These are phyloP conservation scores for Phocoena sinus DNA, from an alignment of 2,113 vertebrate genomes.

Conservation along the genomic window DNA sequence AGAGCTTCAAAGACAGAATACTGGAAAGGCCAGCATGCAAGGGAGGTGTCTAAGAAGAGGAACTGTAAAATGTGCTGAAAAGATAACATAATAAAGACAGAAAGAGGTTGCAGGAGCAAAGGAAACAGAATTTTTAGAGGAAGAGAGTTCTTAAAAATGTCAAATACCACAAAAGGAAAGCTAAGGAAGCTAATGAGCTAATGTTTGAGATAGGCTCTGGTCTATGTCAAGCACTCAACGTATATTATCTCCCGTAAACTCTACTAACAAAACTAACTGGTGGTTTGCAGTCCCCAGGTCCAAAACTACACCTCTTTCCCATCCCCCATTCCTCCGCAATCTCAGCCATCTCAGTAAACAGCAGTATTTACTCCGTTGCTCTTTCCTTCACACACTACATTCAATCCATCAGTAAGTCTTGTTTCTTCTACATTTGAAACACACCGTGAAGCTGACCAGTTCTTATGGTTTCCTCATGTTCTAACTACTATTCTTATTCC, in stretches of 20 bases:
- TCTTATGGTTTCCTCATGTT: neutral
- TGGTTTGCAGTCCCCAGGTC: neutral
- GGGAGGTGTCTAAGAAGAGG: neutral
- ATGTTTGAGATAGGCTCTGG: neutral
- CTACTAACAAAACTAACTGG: neutral
- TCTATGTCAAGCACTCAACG: neutral
- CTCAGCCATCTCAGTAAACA: neutral
- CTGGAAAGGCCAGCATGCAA: neutral
- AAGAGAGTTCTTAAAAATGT: neutral
- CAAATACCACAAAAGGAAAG: neutral
- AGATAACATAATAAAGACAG: neutral
- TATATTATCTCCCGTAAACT: neutral
- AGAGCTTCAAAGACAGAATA: neutral
- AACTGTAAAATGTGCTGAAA: neutral
- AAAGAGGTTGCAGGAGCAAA: neutral
- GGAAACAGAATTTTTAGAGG: neutral
- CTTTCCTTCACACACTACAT: neutral
- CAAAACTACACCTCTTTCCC: neutral
- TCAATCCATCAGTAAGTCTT: neutral
- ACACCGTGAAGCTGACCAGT: neutral
- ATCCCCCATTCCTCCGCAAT: neutral
- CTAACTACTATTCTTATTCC: neutral
- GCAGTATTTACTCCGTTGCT: neutral
- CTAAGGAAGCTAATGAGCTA: neutral
- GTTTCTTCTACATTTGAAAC: neutral